Base-by-base conservation (phyloP, 1,140 invertebrate genomes). In the Calephelis virginiensis region DNA sequence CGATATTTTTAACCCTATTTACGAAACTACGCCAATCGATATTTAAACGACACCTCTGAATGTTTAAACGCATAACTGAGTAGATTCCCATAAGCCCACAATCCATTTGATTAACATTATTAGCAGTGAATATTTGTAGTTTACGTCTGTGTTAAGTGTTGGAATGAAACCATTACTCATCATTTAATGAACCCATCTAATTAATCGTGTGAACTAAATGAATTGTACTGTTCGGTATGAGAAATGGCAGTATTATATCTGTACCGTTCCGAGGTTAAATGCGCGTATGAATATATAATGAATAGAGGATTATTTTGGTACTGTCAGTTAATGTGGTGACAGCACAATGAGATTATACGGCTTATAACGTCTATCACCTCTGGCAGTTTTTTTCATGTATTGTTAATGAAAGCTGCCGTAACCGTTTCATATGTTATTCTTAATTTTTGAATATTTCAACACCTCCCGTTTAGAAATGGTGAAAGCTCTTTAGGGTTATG, bases 281-380 rank as follows among this genome's bases (percentile, higher is more conserved):
- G 78, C 73, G 75, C 76, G 50, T 56, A 81, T 81, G 83, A 83
- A 85, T 86, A 82, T 80, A 84, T 79, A 87, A 85, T 78, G 79
- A 80, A 81, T 85, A 76, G 82, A 76, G 77, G 81, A 83, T 86
- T 90, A 86, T 86, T 87, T 88, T 84, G 78, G 78, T 86, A 81
- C 85, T 86, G 85, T 83, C 82, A 83, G 82, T 85, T 82, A 82
- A 79, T 76, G 70, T 68, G 81, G 79, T 86, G 85, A 87, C 84
- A 86, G 84, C 82, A 87, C 80, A 88, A 90, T 88, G 78, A 83
- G 74, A 67, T 68, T 77, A 78, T 81, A 79, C 77, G 77, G 78
- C 75, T 72, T 73, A 78, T 83, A 82, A 78, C 79, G 75, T 77
- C 74, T 75, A 80, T 80, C 76, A 77, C 79, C 73, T 71, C 77